Conservation (phyloP, 2,888 invertebrate species). For the Pachycephus smyrnensis region DNA sequence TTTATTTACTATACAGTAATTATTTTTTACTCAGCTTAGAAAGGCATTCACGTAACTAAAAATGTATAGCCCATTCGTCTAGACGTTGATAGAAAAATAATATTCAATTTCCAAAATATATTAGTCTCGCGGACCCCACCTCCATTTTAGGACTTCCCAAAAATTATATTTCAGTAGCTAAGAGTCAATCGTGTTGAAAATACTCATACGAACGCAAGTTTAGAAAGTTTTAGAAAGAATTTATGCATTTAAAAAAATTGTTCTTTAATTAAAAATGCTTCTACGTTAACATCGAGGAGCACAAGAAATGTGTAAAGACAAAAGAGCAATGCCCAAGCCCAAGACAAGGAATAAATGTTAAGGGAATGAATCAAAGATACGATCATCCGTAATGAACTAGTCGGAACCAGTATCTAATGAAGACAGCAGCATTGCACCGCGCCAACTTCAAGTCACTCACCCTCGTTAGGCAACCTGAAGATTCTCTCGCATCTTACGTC, state of each 20-base stretch:
- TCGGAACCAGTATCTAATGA: slow-evolving; percentile 54
- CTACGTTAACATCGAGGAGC: background rate
- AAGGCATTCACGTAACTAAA: no score
- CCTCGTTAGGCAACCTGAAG: background rate
- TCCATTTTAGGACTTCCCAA: no score
- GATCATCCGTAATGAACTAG: slow-evolving; percentile 61
- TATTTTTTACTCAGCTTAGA: no score
- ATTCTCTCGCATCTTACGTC: background rate
- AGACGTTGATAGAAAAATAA: background rate
- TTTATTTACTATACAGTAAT: no score
- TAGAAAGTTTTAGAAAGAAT: background rate
- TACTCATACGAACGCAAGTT: background rate
- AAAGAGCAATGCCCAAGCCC: background rate
- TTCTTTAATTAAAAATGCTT: background rate
- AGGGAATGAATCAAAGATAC: slow-evolving; percentile 54
- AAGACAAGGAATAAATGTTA: slow-evolving; percentile 6
- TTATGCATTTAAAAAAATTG: background rate
- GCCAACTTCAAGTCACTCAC: slow-evolving; percentile 3
- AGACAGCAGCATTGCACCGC: slow-evolving; percentile 36
- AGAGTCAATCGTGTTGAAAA: background rate
- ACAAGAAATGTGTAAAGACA: background rate
- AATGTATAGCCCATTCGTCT: background rate
- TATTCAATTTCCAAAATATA: background rate
- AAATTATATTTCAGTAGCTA: no score
- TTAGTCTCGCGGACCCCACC: no score